phyloP scores from a whole-genome alignment of 2,888 invertebrate genomes.

The Megastigmus dorsalis region DNA sequence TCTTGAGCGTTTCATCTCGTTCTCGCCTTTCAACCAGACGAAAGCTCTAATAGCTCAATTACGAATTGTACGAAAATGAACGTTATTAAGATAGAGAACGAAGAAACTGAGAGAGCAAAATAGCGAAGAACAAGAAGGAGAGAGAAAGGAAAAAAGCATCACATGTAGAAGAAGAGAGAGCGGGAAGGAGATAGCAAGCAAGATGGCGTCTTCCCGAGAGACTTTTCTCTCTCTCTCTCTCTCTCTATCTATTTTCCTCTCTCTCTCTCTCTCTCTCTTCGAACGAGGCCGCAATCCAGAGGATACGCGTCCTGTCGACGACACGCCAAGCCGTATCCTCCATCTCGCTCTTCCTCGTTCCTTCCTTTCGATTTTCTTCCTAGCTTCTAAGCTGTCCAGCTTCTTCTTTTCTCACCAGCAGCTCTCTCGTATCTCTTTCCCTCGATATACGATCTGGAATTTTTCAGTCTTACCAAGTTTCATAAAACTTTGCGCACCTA shows the following conservation, averaged over 20 bases:
- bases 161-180: conserved; percentile 33
- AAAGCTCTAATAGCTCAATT: no score
- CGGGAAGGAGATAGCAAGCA: conserved; percentile 63
- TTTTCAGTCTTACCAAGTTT: no score
- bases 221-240: no score
- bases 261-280: no score
- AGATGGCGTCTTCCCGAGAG: conserved; percentile 70
- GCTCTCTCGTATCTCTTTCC: background rate
- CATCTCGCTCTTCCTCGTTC: conserved; percentile 32
- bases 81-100: conserved; percentile 5
- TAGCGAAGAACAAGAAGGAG: background rate
- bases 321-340: conserved; percentile 50
- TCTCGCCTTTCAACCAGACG: no score
- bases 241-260: no score
- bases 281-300: conserved; percentile 72
- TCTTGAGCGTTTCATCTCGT: no score
- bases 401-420: background rate
- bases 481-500: no score
- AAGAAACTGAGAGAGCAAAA: conserved; percentile 11
- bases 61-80: conserved; percentile 36
- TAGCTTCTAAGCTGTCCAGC: conserved; percentile 1
- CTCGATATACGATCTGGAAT: no score
- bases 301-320: conserved; percentile 70
- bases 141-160: conserved; percentile 25
- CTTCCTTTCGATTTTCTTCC: conserved; percentile 36